phyloP scores from a whole-genome alignment of 2,888 invertebrate genomes.

The Eupithecia dodoneata region DNA sequence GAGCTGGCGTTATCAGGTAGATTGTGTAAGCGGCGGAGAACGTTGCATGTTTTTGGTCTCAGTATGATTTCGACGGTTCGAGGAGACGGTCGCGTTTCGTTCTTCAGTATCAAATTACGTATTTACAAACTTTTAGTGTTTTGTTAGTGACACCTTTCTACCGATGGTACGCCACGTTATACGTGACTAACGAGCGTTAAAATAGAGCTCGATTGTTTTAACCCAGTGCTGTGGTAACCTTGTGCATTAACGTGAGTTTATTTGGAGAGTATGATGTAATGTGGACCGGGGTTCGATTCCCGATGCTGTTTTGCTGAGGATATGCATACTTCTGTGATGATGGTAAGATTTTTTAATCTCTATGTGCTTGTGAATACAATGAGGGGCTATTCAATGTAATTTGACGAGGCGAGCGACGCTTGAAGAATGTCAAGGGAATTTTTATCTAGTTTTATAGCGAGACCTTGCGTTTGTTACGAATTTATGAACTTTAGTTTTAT shows the following conservation, averaged over 20 bases:
- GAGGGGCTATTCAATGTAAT: slow-evolving; percentile 12
- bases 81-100: slow-evolving; percentile 52
- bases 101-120: slow-evolving; percentile 62
- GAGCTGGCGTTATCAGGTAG: slow-evolving; percentile 66
- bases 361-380: not conserved
- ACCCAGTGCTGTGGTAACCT: slow-evolving; percentile 73
- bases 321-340: slow-evolving; percentile 82
- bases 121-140: slow-evolving; percentile 79
- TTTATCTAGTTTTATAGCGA: slow-evolving; percentile 13
- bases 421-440: slow-evolving; percentile 37
- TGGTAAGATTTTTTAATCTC: slow-evolving; percentile 64
- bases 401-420: slow-evolving; percentile 7
- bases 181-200: slow-evolving; percentile 39
- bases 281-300: slow-evolving; percentile 72
- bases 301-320: slow-evolving; percentile 63
- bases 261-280: slow-evolving; percentile 80
- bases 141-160: slow-evolving; percentile 63
- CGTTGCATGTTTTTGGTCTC: slow-evolving; percentile 57
- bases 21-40: slow-evolving; percentile 37
- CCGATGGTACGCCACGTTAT: slow-evolving; percentile 35
- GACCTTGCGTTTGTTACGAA: slow-evolving; percentile 25
- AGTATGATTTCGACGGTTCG: slow-evolving; percentile 56
- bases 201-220: slow-evolving; percentile 51
- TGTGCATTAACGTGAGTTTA: slow-evolving; percentile 78
- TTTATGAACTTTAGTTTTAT: slow-evolving; percentile 11